These are phyloP conservation scores for Luffia ferchaultella DNA, from an alignment of 2,888 invertebrate genomes.

Conservation along the genomic window DNA sequence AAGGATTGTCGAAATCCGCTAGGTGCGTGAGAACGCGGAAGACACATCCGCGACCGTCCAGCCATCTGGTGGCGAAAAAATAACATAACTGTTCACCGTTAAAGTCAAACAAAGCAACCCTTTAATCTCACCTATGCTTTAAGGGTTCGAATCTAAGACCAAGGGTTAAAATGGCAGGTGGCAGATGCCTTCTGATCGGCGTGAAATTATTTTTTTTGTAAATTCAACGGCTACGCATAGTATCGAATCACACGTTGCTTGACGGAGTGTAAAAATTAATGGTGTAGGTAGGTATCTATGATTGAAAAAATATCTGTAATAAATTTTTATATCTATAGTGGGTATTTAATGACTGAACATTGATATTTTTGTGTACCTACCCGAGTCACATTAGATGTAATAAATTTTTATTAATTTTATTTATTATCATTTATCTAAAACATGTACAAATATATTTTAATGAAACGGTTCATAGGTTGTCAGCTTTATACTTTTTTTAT, in stretches of 20 bases:
- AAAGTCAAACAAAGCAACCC: slow-evolving; percentile 7
- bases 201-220: slow-evolving; percentile 58
- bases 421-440: no score
- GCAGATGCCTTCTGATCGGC: slow-evolving; percentile 55
- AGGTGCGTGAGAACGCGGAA: slow-evolving; percentile 53
- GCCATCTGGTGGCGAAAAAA: slow-evolving; percentile 33
- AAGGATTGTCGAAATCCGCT: slow-evolving; percentile 31
- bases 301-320: background rate
- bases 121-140: slow-evolving; percentile 1
- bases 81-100: slow-evolving; percentile 8
- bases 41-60: slow-evolving; percentile 29
- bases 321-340: background rate
- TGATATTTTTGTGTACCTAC: no score
- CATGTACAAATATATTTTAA: no score
- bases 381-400: no score
- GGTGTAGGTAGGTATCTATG: slow-evolving; percentile 16
- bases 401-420: no score
- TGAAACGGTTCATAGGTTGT: no score
- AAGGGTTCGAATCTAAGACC: slow-evolving; percentile 1
- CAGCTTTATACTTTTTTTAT: no score
- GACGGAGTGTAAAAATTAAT: slow-evolving; percentile 60
- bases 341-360: no score
- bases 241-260: slow-evolving; percentile 37
- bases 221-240: slow-evolving; percentile 20
- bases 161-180: slow-evolving; percentile 53